Evolutionary conservation across 2,888 invertebrate genomes (phyloP).

Genomic region (Eledone cirrhosa): DNA sequence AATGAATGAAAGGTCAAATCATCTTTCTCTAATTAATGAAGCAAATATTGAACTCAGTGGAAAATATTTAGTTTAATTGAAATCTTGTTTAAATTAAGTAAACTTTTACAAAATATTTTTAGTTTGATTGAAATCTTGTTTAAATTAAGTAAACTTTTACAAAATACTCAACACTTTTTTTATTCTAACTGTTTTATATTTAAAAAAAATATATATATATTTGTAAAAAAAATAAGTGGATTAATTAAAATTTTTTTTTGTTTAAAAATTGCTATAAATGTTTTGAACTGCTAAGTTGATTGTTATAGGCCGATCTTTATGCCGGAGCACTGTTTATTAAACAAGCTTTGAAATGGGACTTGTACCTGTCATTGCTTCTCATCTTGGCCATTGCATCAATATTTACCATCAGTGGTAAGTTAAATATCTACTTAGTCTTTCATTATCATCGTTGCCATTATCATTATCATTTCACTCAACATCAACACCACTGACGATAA

Average conservation of each 20-base stretch:
- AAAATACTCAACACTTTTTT: no score
- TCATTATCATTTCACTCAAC: not conserved
- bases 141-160: no score
- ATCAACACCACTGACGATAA: not conserved
- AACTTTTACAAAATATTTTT: no score
- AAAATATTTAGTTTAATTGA: no score
- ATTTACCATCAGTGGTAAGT: conserved; percentile 68
- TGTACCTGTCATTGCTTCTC: conserved; percentile 67
- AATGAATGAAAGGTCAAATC: no score
- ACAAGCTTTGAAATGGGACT: conserved; percentile 66
- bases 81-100: no score
- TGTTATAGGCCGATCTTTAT: conserved; percentile 68
- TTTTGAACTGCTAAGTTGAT: not conserved
- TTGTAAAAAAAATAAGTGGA: not conserved
- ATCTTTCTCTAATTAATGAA: no score
- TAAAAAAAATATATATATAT: not conserved
- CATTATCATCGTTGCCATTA: not conserved
- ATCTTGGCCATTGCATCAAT: conserved; percentile 67
- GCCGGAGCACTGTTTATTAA: conserved; percentile 70
- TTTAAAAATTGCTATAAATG: not conserved
- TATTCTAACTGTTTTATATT: no score
- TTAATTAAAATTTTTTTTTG: not conserved
- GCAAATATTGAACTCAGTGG: no score
- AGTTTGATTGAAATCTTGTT: no score
- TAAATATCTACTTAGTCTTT: not conserved